Base-by-base conservation (phyloP, 2,113 vertebrate species). In the Pachyramphus minor region DNA sequence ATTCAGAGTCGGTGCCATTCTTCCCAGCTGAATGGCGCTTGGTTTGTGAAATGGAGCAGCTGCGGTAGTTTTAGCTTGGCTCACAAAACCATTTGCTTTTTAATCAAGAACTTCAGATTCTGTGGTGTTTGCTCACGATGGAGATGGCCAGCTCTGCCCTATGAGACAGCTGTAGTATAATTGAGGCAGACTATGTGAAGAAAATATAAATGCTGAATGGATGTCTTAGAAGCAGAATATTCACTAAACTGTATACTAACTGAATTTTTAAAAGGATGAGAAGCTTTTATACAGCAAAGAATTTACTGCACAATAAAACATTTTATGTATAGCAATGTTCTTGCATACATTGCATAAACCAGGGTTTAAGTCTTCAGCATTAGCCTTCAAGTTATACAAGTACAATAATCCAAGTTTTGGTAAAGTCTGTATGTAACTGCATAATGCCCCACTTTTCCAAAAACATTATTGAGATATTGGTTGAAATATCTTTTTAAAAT, bases 101-200 rank as follows among this genome's bases (percentile, higher is more conserved):
- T 97, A 94, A 97, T 98, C 95, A 81, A 97, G 97, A 98, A 97
- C 96, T 98, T 97, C 96, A 97, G 93, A 97, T 95, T 97, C 96
- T 96, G 80, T 74, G 91, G 85, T 98, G 97, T 96, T 96, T 97
- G 97, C 96, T 97, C 92, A 35, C 96, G 97, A 93, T 97, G 96
- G 97, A 97, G 97, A 90, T 98, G 96, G 97, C 97, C 95, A 96
- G 96, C 98, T 94, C 89, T 97, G 97, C 96, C 95, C 90, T 97
- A 97, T 84, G 90, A 97, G 97, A 95, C 98, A 98, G 98, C 98
- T 98, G 97, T 97, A 98, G 97, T 95, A 97, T 98, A 98, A 98
- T 98, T 97, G 97, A 97, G 96, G 92, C 80, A 95, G 94, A 90
- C 80, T 97, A 66, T 98, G 97, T 98, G 97, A 97, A 97, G 94